Evolutionary conservation across 2,113 vertebrate genomes (phyloP).

Genomic region (Callorhinus ursinus): DNA sequence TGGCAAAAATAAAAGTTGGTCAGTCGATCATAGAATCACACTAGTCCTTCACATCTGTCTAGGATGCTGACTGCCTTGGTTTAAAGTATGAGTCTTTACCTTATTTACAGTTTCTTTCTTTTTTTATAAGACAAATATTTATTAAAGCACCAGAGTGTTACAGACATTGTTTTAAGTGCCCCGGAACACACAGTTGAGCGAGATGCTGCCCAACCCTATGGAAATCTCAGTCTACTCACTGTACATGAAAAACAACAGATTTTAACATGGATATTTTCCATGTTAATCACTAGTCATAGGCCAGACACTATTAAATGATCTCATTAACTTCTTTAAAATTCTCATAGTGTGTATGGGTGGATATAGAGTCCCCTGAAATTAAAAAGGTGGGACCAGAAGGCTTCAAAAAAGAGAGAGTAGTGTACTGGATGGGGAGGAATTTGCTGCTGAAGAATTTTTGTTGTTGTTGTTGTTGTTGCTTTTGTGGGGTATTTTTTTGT

Average conservation of each 20-base stretch:
- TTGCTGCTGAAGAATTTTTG: not conserved
- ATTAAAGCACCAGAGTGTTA: not conserved
- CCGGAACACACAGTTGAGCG: not conserved
- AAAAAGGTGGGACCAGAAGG: not conserved
- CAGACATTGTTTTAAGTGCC: not conserved
- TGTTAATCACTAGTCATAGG: not conserved
- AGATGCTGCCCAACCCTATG: not conserved
- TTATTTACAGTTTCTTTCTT: not conserved
- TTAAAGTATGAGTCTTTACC: not conserved
- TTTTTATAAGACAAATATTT: not conserved
- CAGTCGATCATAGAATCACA: not conserved
- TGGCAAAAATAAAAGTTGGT: not conserved
- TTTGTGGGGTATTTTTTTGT: too few relatives aligned
- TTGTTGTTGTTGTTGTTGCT: too few relatives aligned
- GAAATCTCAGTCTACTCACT: not conserved
- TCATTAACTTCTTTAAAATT: not conserved
- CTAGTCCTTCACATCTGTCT: not conserved
- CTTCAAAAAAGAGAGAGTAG: not conserved
- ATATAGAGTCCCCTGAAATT: not conserved
- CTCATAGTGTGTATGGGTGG: not conserved
- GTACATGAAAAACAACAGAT: not conserved
- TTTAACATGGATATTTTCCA: not conserved
- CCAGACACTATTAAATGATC: not conserved
- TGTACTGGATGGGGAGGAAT: not conserved
- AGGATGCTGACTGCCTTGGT: not conserved